These are phyloP conservation scores for Platanista minor DNA, from an alignment of 2,113 vertebrate species.

Conservation along the genomic window DNA sequence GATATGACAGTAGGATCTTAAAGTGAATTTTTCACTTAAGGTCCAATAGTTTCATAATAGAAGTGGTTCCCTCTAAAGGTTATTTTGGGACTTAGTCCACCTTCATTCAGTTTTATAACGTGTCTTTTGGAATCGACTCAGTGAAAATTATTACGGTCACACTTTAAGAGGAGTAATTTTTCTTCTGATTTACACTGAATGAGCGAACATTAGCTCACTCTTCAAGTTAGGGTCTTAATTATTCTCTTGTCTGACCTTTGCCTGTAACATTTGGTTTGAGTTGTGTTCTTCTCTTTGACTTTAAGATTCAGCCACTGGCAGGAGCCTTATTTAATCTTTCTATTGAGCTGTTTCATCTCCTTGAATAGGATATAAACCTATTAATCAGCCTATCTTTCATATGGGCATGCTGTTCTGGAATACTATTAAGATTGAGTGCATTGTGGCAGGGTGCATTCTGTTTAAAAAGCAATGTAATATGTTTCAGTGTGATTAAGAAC, in stretches of 20 bases:
- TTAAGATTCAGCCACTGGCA: slow-evolving; percentile 41
- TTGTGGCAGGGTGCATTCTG: slow-evolving; percentile 17
- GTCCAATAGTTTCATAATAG: neutral
- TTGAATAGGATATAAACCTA: slow-evolving; percentile 54
- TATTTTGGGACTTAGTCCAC: neutral
- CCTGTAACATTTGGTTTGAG: slow-evolving; percentile 60
- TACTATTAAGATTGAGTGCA: slow-evolving; percentile 51
- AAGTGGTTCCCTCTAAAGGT: neutral
- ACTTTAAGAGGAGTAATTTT: neutral
- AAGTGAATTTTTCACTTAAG: neutral
- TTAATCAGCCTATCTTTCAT: slow-evolving; percentile 61
- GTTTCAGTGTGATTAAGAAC: slow-evolving; percentile 52
- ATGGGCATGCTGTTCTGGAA: slow-evolving; percentile 41
- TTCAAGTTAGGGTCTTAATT: slow-evolving; percentile 54
- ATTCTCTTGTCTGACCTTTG: slow-evolving; percentile 57
- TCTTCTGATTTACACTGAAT: slow-evolving; percentile 20
- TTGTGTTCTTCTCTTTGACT: slow-evolving; percentile 57
- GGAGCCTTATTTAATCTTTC: slow-evolving; percentile 60
- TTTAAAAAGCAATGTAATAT: slow-evolving; percentile 60
- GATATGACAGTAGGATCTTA: neutral
- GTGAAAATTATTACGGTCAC: neutral
- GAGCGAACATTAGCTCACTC: neutral
- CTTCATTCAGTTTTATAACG: slow-evolving; percentile 44
- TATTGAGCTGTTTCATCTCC: slow-evolving; percentile 55
- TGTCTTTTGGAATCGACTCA: neutral